Evolutionary conservation across 2,888 invertebrate species (phyloP).

Genomic region (Meliscaeva auricollis): DNA sequence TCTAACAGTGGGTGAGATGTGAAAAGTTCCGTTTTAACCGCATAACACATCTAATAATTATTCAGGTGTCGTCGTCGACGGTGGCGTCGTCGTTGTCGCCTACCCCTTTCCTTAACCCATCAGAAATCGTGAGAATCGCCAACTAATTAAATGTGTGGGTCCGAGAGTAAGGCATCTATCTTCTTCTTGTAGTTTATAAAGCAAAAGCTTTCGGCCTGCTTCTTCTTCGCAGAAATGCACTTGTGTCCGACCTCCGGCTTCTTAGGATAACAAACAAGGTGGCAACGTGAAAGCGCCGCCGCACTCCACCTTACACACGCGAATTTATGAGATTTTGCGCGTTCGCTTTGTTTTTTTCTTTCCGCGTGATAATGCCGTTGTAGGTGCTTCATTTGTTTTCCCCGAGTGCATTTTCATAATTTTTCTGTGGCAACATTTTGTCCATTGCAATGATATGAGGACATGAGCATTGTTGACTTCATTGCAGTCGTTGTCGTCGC

Average conservation of each 20-base stretch:
- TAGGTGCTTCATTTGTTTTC: slow-evolving; percentile 72
- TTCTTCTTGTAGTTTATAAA: no score
- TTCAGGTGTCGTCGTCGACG: slow-evolving; percentile 46
- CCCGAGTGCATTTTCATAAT: slow-evolving; percentile 72
- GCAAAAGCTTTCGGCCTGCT: slow-evolving; percentile 45
- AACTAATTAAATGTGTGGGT: slow-evolving; percentile 72
- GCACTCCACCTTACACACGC: slow-evolving; percentile 48
- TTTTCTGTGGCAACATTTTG: slow-evolving; percentile 75
- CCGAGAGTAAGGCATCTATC: slow-evolving; percentile 36
- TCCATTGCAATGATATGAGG: slow-evolving; percentile 75
- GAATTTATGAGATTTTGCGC: slow-evolving; percentile 72
- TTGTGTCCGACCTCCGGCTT: slow-evolving; percentile 38
- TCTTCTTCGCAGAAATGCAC: slow-evolving; percentile 16
- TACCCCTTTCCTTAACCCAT: slow-evolving; percentile 32
- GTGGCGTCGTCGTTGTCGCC: slow-evolving; percentile 10
- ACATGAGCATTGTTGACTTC: slow-evolving; percentile 74
- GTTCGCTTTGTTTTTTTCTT: slow-evolving; percentile 28
- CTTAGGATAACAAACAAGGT: slow-evolving; percentile 50
- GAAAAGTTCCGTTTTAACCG: slow-evolving; percentile 72
- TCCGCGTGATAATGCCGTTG: slow-evolving; percentile 67
- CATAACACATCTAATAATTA: slow-evolving; percentile 66
- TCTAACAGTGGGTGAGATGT: slow-evolving; percentile 69
- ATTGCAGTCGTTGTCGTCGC: slow-evolving; percentile 29
- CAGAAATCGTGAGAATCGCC: slow-evolving; percentile 71
- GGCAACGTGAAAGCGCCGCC: slow-evolving; percentile 67